phyloP scores from a whole-genome alignment of 2,888 invertebrate genomes.

The Spialia ferax region DNA sequence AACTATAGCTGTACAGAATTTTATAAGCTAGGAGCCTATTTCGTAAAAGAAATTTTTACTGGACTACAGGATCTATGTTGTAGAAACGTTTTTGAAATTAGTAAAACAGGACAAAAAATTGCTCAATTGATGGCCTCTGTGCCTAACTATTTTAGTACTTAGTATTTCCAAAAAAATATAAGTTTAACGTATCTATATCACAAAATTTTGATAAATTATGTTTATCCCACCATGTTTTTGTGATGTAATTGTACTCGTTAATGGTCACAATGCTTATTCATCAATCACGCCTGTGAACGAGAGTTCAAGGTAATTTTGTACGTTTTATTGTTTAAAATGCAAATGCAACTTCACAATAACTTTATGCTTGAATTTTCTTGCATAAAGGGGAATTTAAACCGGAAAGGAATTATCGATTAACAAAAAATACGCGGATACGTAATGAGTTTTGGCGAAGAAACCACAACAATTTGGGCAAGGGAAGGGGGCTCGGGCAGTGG shows the following conservation, averaged over 20 bases:
- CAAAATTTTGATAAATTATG: no score
- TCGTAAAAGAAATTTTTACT: no score
- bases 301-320: background rate
- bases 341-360: background rate
- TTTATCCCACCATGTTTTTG: no score
- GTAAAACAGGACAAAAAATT: no score
- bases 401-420: slow-evolving; percentile 35
- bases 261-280: background rate
- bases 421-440: slow-evolving; percentile 34
- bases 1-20: no score
- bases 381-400: slow-evolving; percentile 25
- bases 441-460: slow-evolving; percentile 58
- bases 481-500: slow-evolving; percentile 53
- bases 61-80: no score
- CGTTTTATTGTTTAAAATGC: background rate
- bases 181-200: no score
- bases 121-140: no score
- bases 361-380: background rate
- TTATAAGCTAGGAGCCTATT: no score
- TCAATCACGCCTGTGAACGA: background rate
- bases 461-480: slow-evolving; percentile 57
- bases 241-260: background rate
- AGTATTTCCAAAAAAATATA: no score
- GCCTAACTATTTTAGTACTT: no score
- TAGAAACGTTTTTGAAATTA: no score